These are phyloP conservation scores for Copidosoma floridanum DNA, from an alignment of 1,140 invertebrate species.

Conservation along the genomic window DNA sequence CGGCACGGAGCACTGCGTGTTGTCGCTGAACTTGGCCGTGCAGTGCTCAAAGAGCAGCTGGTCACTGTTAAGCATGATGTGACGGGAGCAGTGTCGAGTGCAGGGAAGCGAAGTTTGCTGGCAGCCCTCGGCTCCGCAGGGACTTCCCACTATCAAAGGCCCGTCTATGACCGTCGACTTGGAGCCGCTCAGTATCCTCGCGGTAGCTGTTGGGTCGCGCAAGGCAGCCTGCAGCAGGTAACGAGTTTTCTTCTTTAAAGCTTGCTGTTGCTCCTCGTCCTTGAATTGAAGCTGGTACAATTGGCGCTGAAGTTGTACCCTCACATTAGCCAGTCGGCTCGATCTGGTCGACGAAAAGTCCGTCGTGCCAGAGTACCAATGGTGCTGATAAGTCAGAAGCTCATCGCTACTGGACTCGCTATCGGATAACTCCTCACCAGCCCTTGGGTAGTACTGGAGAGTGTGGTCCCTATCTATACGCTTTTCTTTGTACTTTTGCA, in stretches of 20 bases:
- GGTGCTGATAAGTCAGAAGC: slow-evolving; percentile 46
- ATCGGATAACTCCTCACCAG: slow-evolving; percentile 53
- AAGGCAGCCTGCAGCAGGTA: slow-evolving; percentile 44
- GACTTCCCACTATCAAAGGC: slow-evolving; percentile 50
- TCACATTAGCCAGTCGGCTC: slow-evolving; percentile 54
- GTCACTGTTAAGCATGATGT: slow-evolving; percentile 84
- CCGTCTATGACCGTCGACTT: slow-evolving; percentile 47
- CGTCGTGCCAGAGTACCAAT: slow-evolving; percentile 49
- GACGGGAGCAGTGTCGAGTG: slow-evolving; percentile 76
- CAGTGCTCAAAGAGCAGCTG: slow-evolving; percentile 87
- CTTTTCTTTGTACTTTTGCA: slow-evolving; percentile 36
- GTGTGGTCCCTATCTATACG: slow-evolving; percentile 48
- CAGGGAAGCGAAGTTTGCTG: slow-evolving; percentile 72
- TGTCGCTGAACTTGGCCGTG: slow-evolving; percentile 83
- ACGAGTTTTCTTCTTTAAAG: slow-evolving; percentile 40
- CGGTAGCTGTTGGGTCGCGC: slow-evolving; percentile 40
- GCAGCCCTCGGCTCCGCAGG: slow-evolving; percentile 57
- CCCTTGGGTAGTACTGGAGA: slow-evolving; percentile 50
- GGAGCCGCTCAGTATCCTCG: slow-evolving; percentile 38
- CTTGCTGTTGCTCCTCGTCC: slow-evolving; percentile 41
- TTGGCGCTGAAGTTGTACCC: slow-evolving; percentile 59
- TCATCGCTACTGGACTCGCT: slow-evolving; percentile 54
- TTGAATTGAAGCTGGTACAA: slow-evolving; percentile 53
- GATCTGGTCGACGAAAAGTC: slow-evolving; percentile 45
- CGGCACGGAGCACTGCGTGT: slow-evolving; percentile 83